phyloP scores from a whole-genome alignment of 2,888 invertebrate species.

The Synergus gifuensis region DNA sequence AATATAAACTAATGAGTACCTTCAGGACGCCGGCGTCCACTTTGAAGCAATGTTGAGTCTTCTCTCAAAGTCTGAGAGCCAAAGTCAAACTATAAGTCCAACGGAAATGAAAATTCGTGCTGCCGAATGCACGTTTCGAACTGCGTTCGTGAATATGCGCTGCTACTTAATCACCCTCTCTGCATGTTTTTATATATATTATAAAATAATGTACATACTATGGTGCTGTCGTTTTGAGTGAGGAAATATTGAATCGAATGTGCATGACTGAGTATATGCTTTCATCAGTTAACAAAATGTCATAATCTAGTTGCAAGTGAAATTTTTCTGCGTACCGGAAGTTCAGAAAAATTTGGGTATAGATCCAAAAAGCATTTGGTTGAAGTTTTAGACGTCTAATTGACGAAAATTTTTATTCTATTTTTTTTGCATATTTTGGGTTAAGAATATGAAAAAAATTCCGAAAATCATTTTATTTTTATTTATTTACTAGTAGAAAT shows the following conservation, averaged over 20 bases:
- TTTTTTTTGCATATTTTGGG: too few species aligned
- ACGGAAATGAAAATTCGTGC: slow-evolving; percentile 57
- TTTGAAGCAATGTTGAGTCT: slow-evolving; percentile 33
- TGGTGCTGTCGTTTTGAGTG: slow-evolving; percentile 29
- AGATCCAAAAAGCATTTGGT: too few species aligned
- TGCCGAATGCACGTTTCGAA: slow-evolving; percentile 61
- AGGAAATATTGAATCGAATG: slow-evolving; percentile 19
- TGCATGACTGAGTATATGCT: background rate
- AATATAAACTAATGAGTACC: slow-evolving; percentile 27
- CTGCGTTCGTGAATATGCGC: slow-evolving; percentile 60
- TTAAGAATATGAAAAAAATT: too few species aligned
- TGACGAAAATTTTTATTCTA: too few species aligned
- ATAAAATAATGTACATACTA: slow-evolving; percentile 25
- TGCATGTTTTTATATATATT: slow-evolving; percentile 27
- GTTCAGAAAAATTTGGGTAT: too few species aligned
- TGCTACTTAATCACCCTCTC: slow-evolving; percentile 10
- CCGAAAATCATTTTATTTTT: too few species aligned
- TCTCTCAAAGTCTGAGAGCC: slow-evolving; percentile 53
- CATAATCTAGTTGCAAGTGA: too few species aligned
- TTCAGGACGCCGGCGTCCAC: slow-evolving; percentile 55
- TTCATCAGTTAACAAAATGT: background rate
- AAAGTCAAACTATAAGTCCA: slow-evolving; percentile 60
- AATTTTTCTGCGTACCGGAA: too few species aligned
- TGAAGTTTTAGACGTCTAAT: too few species aligned
- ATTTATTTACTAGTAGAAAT: too few species aligned